Evolutionary conservation across 30 jellyfish, hydroid and myxozoan species (phyloP), one percentile per base, ranked within the genome.

Genomic region (Aurelia aurita): DNA sequence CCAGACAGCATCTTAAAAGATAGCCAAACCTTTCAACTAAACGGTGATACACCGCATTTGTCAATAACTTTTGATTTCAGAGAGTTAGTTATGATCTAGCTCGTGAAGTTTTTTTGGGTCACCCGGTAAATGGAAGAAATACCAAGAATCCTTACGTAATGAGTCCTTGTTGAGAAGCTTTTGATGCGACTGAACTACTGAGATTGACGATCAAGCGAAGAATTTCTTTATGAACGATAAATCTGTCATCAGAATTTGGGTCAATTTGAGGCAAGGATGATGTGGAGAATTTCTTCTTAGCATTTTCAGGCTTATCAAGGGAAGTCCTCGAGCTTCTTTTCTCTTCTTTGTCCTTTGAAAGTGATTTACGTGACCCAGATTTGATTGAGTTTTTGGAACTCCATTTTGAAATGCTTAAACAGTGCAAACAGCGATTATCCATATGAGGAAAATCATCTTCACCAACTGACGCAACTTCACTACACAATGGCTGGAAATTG

Each of bases 101-200:
- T 13, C 13, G 73, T 22, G 21, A 22, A 60, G 13, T 22, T 10
- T 49, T 18, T 49, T 10, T 18, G 12, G 18, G 61, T 49, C 12
- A 49, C 12, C 18, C 69, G n/a, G 31, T 8, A 15, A 0, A 0
- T 2, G 31, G 72, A 4, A 23, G 22, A 1, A 25, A 21, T 21
- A 18, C 19, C 8, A 13, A 25, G 39, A 19, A 21, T 10, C 47
- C 97, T 65, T 85, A 88, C 99, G 89, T 62, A 3, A 95, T 58
- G 0, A 95, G 72, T 25, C 93, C 98, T 64, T 95, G 99, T 35
- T 95, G 99, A 0, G 99, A 77, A 8, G 92, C 96, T 89, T 95
- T 95, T 59, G 97, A 89, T 32, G 99, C 96, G 29, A 95, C 99
- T n/a, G 97, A 97, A 64, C 97, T 89, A 88, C 97, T 95, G 46